Evolutionary conservation across 2,888 invertebrate genomes (phyloP).

Genomic region (Limnephilus auricula): DNA sequence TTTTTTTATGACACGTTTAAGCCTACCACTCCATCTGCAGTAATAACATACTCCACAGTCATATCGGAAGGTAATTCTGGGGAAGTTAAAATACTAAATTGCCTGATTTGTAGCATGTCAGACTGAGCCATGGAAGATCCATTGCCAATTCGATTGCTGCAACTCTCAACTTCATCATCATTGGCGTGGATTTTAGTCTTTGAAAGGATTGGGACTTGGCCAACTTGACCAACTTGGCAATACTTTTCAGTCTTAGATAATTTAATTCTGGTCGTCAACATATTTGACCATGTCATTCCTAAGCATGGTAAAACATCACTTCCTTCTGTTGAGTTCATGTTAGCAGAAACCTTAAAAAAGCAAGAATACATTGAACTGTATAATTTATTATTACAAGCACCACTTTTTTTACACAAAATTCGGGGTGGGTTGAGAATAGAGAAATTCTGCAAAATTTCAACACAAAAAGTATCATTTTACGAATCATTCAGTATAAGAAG

Average conservation of each 20-base stretch:
- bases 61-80: slow-evolving; percentile 48
- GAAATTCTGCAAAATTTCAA: no score
- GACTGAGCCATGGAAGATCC: background rate
- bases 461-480: no score
- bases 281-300: slow-evolving; percentile 76
- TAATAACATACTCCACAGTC: slow-evolving; percentile 44
- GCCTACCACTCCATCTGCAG: slow-evolving; percentile 45
- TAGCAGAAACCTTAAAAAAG: slow-evolving; percentile 54
- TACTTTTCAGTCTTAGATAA: slow-evolving; percentile 56
- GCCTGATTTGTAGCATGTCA: slow-evolving; percentile 41
- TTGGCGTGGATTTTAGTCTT: background rate
- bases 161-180: background rate
- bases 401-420: background rate
- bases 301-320: slow-evolving; percentile 72
- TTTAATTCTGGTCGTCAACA: slow-evolving; percentile 72
- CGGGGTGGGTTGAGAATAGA: no score
- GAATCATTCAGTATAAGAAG: no score
- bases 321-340: slow-evolving; percentile 48
- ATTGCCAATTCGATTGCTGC: background rate
- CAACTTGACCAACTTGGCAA: slow-evolving; percentile 30
- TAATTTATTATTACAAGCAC: background rate
- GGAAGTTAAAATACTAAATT: slow-evolving; percentile 47
- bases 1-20: slow-evolving; percentile 5
- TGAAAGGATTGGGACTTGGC: no score
- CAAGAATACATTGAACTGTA: background rate